Conservation (phyloP, 2,113 vertebrate species). For the Syngnathoides biaculeatus region DNA sequence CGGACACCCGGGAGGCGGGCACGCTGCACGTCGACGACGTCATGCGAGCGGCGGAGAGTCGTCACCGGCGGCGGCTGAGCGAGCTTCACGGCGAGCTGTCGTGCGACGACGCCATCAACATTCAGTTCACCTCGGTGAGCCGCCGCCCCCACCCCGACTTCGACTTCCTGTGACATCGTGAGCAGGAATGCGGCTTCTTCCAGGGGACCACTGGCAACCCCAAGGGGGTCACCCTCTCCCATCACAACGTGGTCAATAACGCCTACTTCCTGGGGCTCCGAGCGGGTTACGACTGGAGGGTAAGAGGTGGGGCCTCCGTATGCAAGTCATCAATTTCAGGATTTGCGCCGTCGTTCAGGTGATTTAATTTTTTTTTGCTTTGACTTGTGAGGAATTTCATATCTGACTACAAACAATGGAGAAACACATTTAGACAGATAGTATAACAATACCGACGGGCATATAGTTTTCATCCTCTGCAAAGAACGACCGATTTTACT, state of each 20-base stretch:
- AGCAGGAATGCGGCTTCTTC: background rate
- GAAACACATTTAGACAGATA: too few relatives aligned
- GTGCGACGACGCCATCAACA: slow-evolving; percentile 84
- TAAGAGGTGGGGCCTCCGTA: slow-evolving; percentile 40
- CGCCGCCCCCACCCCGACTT: background rate
- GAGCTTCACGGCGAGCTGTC: slow-evolving; percentile 75
- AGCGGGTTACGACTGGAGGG: slow-evolving; percentile 64
- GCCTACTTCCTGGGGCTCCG: slow-evolving; percentile 73
- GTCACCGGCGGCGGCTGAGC: slow-evolving; percentile 71
- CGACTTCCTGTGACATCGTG: background rate
- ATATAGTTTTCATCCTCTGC: too few relatives aligned
- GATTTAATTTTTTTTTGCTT: too few relatives aligned
- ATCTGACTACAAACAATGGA: too few relatives aligned
- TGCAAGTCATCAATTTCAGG: too few relatives aligned
- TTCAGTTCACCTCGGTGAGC: slow-evolving; percentile 91
- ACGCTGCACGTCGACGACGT: slow-evolving; percentile 81
- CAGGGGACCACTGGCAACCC: slow-evolving; percentile 91
- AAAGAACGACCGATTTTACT: too few relatives aligned
- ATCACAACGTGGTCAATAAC: slow-evolving; percentile 93
- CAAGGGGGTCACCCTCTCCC: slow-evolving; percentile 87
- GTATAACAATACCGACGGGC: too few relatives aligned
- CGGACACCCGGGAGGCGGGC: slow-evolving; percentile 79
- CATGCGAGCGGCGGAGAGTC: slow-evolving; percentile 77
- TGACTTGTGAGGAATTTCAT: too few relatives aligned
- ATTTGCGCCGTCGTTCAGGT: too few relatives aligned